Conservation (phyloP, 1,140 invertebrate genomes). For the Drosophila lini region DNA sequence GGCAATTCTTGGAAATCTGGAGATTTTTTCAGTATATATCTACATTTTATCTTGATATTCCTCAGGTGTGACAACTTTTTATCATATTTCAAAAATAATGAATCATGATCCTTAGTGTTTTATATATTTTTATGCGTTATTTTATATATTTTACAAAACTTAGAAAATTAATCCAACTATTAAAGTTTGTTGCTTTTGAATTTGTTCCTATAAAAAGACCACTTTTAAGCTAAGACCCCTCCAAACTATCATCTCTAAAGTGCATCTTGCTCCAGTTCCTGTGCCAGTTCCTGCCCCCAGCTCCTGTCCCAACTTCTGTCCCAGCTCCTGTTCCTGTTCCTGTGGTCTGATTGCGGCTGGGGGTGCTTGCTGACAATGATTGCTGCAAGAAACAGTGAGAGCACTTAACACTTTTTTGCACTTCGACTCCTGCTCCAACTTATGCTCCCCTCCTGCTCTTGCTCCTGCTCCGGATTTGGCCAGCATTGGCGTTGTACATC, state of each 20-base stretch:
- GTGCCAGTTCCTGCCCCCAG: no score
- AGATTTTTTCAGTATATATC: background rate
- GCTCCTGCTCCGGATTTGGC: constrained; percentile 24
- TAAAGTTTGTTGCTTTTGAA: background rate
- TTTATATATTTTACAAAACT: background rate
- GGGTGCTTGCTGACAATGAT: constrained; percentile 77
- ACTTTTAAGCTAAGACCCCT: no score
- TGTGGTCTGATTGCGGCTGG: constrained; percentile 52
- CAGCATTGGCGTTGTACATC: constrained; percentile 57
- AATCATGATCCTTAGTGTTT: background rate
- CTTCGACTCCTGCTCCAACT: constrained; percentile 38
- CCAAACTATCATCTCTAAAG: background rate
- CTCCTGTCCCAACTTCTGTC: background rate
- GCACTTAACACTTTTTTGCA: constrained; percentile 77
- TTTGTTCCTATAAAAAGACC: background rate
- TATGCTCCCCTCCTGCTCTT: constrained; percentile 10
- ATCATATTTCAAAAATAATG: background rate
- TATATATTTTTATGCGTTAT: background rate
- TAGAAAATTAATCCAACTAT: background rate
- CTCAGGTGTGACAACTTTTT: no score
- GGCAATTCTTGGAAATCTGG: background rate
- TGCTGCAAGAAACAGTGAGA: constrained; percentile 73
- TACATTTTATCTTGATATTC: background rate
- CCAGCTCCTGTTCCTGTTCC: constrained; percentile 1
- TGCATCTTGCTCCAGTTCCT: constrained; percentile 5